Percentiles rank a stretch among this genome's conserved stretches.
Conservation (phyloP, 1,140 invertebrate genomes). For the Megathymus violae region DNA sequence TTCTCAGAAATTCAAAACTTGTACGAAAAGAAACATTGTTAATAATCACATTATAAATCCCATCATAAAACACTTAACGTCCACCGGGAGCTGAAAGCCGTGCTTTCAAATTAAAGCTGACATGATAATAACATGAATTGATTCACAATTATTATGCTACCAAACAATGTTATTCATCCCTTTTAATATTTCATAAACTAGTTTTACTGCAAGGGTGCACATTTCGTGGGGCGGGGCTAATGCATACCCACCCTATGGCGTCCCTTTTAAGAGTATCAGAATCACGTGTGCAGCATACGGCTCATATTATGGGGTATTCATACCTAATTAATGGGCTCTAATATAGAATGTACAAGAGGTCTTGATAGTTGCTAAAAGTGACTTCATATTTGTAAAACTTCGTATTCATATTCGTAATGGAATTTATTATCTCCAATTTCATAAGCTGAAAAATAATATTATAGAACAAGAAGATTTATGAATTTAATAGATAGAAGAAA, state of each 20-base stretch:
- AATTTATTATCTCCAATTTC: background rate
- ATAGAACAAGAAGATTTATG: no score
- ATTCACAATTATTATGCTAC: conserved; percentile 72
- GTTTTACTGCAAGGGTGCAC: conserved; percentile 51
- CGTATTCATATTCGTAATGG: background rate
- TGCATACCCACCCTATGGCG: conserved; percentile 51
- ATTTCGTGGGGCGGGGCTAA: conserved; percentile 60
- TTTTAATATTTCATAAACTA: conserved; percentile 76
- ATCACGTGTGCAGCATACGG: conserved; percentile 73
- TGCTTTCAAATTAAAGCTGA: conserved; percentile 73
- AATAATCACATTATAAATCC: conserved; percentile 51
- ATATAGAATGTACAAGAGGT: conserved; percentile 28
- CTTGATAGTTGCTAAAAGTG: conserved; percentile 47
- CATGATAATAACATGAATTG: conserved; percentile 78
- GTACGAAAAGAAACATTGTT: conserved; percentile 40
- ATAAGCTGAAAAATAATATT: background rate
- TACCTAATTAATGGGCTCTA: conserved; percentile 75
- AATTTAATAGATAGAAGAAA: no score
- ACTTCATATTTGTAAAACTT: conserved; percentile 18
- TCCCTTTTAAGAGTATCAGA: conserved; percentile 62
- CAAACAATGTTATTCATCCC: conserved; percentile 62
- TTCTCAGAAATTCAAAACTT: conserved; percentile 19
- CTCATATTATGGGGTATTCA: conserved; percentile 77
- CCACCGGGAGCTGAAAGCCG: conserved; percentile 50
- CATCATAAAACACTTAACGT: conserved; percentile 65